phyloP scores from a whole-genome alignment of 1,140 invertebrate species.

The Drosophila sp. region DNA sequence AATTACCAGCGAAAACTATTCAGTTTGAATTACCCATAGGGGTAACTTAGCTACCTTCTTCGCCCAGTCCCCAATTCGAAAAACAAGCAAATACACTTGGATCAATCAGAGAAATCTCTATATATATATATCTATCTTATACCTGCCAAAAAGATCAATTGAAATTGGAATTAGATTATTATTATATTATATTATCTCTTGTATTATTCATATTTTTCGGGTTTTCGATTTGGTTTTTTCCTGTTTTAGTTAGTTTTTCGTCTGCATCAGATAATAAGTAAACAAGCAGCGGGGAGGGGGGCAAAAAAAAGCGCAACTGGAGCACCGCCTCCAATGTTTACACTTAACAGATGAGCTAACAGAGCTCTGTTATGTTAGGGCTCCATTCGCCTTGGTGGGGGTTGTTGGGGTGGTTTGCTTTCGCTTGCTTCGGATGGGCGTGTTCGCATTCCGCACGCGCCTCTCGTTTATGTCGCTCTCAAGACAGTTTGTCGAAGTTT shows the following conservation, averaged over 20 bases:
- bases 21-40: neutral
- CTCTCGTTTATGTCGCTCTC: constrained; percentile 45
- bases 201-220: neutral
- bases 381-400: constrained; percentile 3
- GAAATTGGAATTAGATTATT: no score
- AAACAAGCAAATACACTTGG: no score
- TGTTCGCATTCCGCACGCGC: constrained; percentile 50
- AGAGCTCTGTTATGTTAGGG: constrained; percentile 37
- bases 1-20: constrained; percentile 19
- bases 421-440: constrained; percentile 51
- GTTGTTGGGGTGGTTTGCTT: constrained; percentile 29
- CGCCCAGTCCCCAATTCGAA: neutral
- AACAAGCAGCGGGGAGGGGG: neutral
- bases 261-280: constrained; percentile 68
- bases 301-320: constrained; percentile 45
- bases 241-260: constrained; percentile 43
- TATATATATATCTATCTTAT: no score
- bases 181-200: neutral
- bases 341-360: constrained; percentile 22
- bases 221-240: neutral
- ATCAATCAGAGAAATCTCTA: no score
- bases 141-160: no score
- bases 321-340: constrained; percentile 32
- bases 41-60: neutral
- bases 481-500: constrained; percentile 39